Base-by-base conservation (phyloP, 2,888 invertebrate species). In the Diplolepis rosae region DNA sequence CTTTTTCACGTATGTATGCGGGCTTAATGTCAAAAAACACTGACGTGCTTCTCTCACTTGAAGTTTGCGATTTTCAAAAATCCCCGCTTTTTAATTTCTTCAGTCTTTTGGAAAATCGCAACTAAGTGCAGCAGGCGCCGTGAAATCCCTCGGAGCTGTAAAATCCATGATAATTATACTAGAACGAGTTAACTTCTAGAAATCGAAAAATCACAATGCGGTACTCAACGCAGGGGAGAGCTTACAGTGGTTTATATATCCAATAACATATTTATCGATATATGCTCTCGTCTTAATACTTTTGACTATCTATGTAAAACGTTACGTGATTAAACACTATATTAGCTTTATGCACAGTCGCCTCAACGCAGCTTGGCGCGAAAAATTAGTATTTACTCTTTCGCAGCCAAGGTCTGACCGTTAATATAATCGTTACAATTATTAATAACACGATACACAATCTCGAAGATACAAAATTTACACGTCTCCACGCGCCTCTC, bases 391-490 rank as follows among this genome's bases (percentile, higher is more conserved):
- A 61, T 45, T 69, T 22, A 9, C 22, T 45, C 48, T 39, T 51
- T 71, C 52, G 71, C 74, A 68, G 70, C 32, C 5, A 13, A 32
- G 18, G 6, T 56, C 56, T 35, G 35, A 30, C 56, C 30, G 35
- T 39, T 39, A 74, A 69, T 74, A 70, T 70, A 74, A 72, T 69
- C 66, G 70, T 77, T 74, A 76, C 68, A 71, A 66, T 74, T 66
- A 71, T 35, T 52, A 68, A 52, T 68, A 76, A 76, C 76, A 86
- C 83, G 82, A 82, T 86, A 84, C 84, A 83, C 85, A 85, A 85
- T 84, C 80, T 84, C 80, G 81, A 85, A 85, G 85, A 87, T 87
- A 87, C 85, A 87, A 87, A 87, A 87, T 87, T 84, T 86, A 86
- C 86, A 87, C 71, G 78, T 73, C 67, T 74, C 13, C 39, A 39